These are phyloP conservation scores for Gambusia yucatana DNA, from an alignment of 2,797 vertebrate genomes.

Conservation along the genomic window DNA sequence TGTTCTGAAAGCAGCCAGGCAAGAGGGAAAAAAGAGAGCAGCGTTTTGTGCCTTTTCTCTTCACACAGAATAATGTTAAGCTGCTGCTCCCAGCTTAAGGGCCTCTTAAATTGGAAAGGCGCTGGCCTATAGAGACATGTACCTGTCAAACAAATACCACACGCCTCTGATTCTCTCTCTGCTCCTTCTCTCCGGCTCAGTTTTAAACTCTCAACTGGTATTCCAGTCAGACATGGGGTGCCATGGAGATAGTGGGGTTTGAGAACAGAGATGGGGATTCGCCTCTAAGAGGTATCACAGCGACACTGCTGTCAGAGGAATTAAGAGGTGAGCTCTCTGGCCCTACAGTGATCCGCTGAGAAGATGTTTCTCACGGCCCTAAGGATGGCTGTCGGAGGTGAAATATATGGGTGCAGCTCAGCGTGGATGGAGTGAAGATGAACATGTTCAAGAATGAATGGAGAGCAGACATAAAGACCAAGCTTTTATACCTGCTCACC, in stretches of 20 bases:
- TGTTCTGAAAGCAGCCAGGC: constrained; percentile 47
- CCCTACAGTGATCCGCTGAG: constrained; percentile 50
- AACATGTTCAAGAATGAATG: constrained; percentile 11
- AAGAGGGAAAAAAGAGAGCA: constrained; percentile 17
- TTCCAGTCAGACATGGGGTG: constrained; percentile 47
- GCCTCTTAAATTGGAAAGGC: constrained; percentile 76
- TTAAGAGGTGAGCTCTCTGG: constrained; percentile 53
- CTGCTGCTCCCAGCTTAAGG: constrained; percentile 73
- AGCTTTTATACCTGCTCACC: not conserved
- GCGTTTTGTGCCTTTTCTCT: constrained; percentile 40
- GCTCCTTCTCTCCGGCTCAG: constrained; percentile 41
- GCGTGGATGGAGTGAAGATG: not conserved
- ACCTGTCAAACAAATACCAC: constrained; percentile 79
- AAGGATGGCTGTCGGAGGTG: constrained; percentile 22
- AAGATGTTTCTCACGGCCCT: constrained; percentile 64
- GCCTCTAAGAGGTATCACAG: constrained; percentile 62
- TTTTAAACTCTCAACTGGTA: constrained; percentile 62
- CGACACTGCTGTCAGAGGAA: constrained; percentile 60
- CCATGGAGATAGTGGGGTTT: constrained; percentile 54
- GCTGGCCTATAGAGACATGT: constrained; percentile 76
- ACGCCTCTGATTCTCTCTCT: constrained; percentile 59
- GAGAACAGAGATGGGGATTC: constrained; percentile 58
- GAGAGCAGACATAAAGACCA: not conserved
- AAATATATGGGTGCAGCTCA: not conserved
- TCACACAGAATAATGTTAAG: constrained; percentile 73